These are phyloP conservation scores for Rafetus swinhoei DNA, from an alignment of 2,113 vertebrate genomes.

Conservation along the genomic window DNA sequence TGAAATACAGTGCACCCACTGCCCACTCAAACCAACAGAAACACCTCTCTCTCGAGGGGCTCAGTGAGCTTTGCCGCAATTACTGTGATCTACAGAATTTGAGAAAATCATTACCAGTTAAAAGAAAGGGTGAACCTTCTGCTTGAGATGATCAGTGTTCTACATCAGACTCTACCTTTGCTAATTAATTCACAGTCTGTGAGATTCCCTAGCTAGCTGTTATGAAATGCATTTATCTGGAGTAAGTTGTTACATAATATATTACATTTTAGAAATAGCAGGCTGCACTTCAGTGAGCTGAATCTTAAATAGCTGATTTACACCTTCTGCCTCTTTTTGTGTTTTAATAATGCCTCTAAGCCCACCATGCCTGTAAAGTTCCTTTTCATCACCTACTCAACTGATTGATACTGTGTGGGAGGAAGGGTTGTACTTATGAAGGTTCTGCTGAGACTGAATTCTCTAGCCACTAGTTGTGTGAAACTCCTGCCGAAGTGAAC, in stretches of 20 bases:
- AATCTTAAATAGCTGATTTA: background rate
- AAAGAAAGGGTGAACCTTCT: background rate
- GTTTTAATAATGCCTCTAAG: background rate
- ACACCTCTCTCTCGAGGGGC: background rate
- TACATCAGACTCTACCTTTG: background rate
- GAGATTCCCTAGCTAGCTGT: background rate
- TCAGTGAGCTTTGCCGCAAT: background rate
- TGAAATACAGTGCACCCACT: background rate
- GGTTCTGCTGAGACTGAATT: background rate
- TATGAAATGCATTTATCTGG: background rate
- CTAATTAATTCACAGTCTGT: background rate
- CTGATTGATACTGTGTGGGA: background rate
- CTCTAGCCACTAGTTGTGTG: accelerated
- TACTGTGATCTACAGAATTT: background rate
- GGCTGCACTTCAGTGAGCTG: background rate
- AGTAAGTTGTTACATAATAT: background rate
- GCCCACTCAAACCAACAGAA: background rate
- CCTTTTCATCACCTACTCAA: background rate
- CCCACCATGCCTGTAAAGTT: background rate
- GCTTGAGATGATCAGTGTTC: background rate
- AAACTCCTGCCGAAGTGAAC: background rate
- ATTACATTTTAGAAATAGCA: background rate
- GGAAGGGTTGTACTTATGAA: slow-evolving; percentile 22
- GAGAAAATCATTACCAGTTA: background rate
- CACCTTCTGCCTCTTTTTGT: no score